These are phyloP conservation scores for Drosophila siamana DNA, from an alignment of 2,888 invertebrate species.

Conservation along the genomic window DNA sequence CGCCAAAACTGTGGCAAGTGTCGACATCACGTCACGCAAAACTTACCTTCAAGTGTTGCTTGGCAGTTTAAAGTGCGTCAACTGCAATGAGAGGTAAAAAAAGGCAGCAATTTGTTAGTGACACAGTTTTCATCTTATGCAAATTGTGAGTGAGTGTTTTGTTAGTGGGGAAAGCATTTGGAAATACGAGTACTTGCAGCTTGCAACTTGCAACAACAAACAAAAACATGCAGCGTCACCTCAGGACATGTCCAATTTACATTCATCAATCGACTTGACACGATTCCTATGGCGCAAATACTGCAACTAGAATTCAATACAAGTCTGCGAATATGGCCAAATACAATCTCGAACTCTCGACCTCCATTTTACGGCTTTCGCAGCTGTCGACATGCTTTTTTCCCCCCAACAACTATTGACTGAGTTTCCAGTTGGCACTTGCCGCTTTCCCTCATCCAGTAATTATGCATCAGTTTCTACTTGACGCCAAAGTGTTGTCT, in stretches of 20 bases:
- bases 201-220: too few relatives aligned
- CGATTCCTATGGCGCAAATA: constrained; percentile 1
- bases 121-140: constrained; percentile 20
- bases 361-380: background rate
- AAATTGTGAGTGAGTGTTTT: constrained; percentile 12
- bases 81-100: constrained; percentile 38
- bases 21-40: constrained; percentile 3
- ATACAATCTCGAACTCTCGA: background rate
- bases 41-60: constrained; percentile 49
- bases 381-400: background rate
- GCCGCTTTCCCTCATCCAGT: background rate
- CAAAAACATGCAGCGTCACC: constrained; percentile 17
- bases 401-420: background rate
- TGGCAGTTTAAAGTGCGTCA: constrained; percentile 19
- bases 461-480: constrained; percentile 1
- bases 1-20: background rate
- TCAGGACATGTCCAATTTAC: constrained; percentile 16
- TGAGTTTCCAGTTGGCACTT: background rate
- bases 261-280: constrained; percentile 20
- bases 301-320: background rate
- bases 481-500: background rate
- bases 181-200: too few relatives aligned
- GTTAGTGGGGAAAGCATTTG: background rate
- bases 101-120: constrained; percentile 35
- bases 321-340: background rate